A percentile compares a stretch with the other conserved stretches of the same genome.
Conservation (phyloP, 2,888 invertebrate species). For the Amaurobius ferox region DNA sequence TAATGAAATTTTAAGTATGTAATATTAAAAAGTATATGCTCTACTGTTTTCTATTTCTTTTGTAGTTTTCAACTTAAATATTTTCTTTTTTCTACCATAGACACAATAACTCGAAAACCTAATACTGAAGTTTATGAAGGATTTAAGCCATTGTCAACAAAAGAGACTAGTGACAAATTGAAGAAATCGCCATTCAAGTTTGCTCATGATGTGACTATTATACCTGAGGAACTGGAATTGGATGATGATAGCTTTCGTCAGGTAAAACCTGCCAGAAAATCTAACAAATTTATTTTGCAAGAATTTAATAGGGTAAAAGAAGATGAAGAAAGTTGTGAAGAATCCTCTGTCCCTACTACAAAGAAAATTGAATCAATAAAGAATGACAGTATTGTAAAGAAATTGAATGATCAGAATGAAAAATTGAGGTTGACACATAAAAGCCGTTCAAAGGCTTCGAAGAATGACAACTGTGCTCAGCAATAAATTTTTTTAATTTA, state of each 20-base stretch:
- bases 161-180: neutral
- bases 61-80: too few relatives aligned
- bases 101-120: neutral
- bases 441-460: neutral
- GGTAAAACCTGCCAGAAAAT: neutral
- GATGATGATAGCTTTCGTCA: neutral
- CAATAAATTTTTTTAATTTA: neutral
- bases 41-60: too few relatives aligned
- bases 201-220: neutral
- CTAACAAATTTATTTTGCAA: neutral
- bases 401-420: neutral
- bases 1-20: too few relatives aligned
- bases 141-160: neutral
- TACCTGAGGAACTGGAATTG: neutral
- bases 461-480: neutral
- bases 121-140: neutral
- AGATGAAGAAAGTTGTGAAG: neutral
- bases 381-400: neutral
- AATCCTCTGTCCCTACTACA: neutral
- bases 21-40: too few relatives aligned
- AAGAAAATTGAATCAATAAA: too few relatives aligned
- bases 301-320: neutral
- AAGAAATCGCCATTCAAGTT: neutral
- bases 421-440: neutral
- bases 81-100: neutral